Percentiles rank a stretch among this genome's conserved stretches.
Evolutionary conservation across 2,888 invertebrate genomes (phyloP).

Genomic region (Tenthredo mesomela): DNA sequence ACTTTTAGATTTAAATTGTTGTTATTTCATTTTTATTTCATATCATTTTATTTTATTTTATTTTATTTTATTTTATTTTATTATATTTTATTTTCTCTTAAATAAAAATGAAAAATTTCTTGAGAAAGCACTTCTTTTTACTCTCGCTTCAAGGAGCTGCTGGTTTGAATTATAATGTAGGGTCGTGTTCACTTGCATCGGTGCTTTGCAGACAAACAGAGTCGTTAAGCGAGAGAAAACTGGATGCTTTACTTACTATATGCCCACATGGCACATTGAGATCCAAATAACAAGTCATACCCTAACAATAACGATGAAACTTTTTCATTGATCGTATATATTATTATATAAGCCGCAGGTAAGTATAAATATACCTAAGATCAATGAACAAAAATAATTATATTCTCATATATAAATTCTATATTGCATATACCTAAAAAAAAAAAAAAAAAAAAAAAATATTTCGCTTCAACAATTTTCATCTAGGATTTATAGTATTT

Average conservation of each 20-base stretch:
- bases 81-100: background rate
- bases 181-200: constrained; percentile 43
- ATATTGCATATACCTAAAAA: background rate
- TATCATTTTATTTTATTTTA: background rate
- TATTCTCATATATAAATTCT: background rate
- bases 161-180: constrained; percentile 13
- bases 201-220: constrained; percentile 30
- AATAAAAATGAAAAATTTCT: background rate
- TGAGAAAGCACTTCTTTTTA: background rate
- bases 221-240: constrained; percentile 16
- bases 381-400: background rate
- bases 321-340: background rate
- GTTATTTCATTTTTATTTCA: no score
- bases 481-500: no score
- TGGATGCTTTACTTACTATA: background rate
- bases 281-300: background rate
- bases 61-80: background rate
- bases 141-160: constrained; percentile 9
- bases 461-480: no score
- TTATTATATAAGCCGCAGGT: background rate
- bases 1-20: background rate
- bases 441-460: no score
- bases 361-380: background rate
- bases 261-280: background rate
- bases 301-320: background rate